A percentile compares a stretch with the other conserved stretches of the same genome.
Evolutionary conservation across 2,113 vertebrate genomes (phyloP).

Genomic region (Podarcis raffonei): DNA sequence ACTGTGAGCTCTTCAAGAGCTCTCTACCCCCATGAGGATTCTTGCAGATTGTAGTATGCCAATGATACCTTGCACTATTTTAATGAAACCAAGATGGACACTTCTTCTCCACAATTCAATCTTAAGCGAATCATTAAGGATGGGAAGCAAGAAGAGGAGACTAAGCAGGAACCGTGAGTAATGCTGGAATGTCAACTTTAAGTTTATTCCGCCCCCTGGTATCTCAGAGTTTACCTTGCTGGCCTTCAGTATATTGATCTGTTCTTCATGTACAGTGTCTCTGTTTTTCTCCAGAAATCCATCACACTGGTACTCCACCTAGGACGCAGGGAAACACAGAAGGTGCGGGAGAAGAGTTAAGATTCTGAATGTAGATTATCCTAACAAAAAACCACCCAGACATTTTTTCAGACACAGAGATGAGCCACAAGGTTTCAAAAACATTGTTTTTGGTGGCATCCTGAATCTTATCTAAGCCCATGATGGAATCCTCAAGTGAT

Average conservation of each 20-base stretch:
- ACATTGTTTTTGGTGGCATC: not conserved
- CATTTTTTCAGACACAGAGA: not conserved
- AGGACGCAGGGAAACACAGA: not conserved
- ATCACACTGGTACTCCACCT: constrained; percentile 92
- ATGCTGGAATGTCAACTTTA: not conserved
- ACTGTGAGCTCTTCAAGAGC: not conserved
- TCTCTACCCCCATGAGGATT: not conserved
- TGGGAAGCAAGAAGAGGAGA: not conserved
- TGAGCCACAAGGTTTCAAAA: not conserved
- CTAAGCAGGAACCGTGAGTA: not conserved
- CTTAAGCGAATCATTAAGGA: not conserved
- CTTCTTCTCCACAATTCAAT: not conserved
- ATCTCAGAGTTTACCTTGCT: constrained; percentile 82
- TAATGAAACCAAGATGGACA: not conserved
- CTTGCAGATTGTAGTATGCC: not conserved
- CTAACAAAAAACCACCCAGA: not conserved
- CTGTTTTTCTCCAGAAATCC: constrained; percentile 93
- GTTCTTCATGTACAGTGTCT: constrained; percentile 91
- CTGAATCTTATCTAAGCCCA: not conserved
- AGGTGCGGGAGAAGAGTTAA: not conserved
- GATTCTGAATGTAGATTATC: not conserved
- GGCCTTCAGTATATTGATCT: constrained; percentile 94
- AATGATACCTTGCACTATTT: not conserved
- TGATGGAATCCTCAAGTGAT: not conserved
- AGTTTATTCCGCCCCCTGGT: not conserved